Conservation (phyloP, 2,113 vertebrate genomes). For the Cyanoderma ruficeps region DNA sequence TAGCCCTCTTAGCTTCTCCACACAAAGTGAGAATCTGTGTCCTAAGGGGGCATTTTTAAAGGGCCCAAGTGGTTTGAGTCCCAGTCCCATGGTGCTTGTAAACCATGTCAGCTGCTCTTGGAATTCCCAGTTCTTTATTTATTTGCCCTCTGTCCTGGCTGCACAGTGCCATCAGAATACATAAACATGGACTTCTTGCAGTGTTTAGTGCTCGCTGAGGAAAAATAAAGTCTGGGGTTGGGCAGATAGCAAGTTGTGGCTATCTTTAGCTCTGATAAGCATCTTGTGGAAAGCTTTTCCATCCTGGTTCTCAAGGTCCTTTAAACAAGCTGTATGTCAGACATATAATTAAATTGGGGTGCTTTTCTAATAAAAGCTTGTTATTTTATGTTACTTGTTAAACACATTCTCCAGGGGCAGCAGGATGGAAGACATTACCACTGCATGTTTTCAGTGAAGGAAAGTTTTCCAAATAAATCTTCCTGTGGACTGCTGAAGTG, state of each 20-base stretch:
- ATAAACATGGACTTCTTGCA: neutral
- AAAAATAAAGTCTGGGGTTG: neutral
- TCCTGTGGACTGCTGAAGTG: neutral
- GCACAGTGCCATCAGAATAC: neutral
- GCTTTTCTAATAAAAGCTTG: neutral
- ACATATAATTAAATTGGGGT: neutral
- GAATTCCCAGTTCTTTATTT: slow-evolving; percentile 1
- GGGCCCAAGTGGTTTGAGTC: neutral
- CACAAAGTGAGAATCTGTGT: neutral
- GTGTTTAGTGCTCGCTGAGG: neutral
- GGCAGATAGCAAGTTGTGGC: neutral
- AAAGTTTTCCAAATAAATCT: slow-evolving; percentile 28
- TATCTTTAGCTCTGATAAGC: slow-evolving; percentile 27
- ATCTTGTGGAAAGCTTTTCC: slow-evolving; percentile 26
- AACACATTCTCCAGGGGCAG: neutral
- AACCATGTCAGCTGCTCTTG: neutral
- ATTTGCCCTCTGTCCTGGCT: slow-evolving; percentile 22
- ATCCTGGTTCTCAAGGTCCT: slow-evolving; percentile 28
- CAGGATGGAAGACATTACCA: slow-evolving; percentile 28
- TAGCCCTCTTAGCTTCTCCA: neutral
- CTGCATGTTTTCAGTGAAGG: neutral
- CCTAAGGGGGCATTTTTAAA: neutral
- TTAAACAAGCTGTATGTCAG: slow-evolving; percentile 46
- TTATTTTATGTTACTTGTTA: neutral
- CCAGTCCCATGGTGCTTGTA: neutral